Conservation (phyloP, 2,113 vertebrate genomes). For the Ursus arctos region DNA sequence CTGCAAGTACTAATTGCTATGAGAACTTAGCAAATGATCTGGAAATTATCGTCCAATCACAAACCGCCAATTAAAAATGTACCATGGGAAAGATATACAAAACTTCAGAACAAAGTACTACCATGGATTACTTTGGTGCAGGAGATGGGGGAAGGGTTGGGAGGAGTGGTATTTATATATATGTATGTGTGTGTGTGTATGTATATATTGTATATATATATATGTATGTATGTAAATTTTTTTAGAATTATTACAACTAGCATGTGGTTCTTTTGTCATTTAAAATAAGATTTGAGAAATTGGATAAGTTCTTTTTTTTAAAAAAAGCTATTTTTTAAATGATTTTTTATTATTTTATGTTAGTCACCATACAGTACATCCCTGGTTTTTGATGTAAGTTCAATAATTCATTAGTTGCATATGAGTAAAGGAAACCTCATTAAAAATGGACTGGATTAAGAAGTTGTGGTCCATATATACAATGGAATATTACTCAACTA, state of each 20-base stretch:
- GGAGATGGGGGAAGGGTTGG: no score
- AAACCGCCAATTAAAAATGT: not conserved
- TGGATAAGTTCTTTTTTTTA: not conserved
- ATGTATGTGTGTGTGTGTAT: no score
- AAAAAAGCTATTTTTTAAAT: not conserved
- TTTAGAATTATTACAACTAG: not conserved
- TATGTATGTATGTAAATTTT: not conserved
- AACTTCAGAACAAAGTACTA: not conserved
- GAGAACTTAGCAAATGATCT: not conserved
- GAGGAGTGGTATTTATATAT: no score
- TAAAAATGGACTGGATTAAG: not conserved
- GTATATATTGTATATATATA: not conserved
- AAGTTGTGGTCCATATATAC: no score
- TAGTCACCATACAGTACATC: no score
- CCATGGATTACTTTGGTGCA: not conserved
- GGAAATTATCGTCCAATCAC: not conserved
- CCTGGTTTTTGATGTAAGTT: no score
- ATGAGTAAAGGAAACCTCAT: not conserved
- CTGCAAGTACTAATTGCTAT: not conserved
- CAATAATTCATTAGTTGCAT: no score
- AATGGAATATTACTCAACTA: no score
- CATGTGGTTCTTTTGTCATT: not conserved
- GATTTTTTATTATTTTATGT: no score
- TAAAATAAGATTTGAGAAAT: not conserved
- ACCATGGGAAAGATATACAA: not conserved